These are phyloP conservation scores for Piprites chloris DNA, from an alignment of 2,113 vertebrate genomes.

Conservation along the genomic window DNA sequence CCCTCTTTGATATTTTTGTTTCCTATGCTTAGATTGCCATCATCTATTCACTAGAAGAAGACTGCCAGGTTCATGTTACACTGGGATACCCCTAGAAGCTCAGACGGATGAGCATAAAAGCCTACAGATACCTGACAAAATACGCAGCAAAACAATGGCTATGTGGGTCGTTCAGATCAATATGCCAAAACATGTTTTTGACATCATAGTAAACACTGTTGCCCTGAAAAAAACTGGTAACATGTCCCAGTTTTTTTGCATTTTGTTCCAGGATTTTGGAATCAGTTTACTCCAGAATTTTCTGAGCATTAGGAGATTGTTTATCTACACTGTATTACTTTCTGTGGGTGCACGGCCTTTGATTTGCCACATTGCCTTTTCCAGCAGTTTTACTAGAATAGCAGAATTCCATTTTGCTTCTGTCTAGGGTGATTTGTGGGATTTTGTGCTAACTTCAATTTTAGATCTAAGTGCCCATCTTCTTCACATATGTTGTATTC, in stretches of 20 bases:
- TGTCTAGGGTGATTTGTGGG: not conserved
- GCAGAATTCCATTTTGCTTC: not conserved
- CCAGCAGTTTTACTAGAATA: not conserved
- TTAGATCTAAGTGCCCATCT: not conserved
- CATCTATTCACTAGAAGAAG: not conserved
- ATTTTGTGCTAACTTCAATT: not conserved
- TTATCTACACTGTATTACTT: not conserved
- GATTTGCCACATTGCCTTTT: not conserved
- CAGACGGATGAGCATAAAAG: not conserved
- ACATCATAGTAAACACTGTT: not conserved
- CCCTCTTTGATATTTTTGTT: not conserved
- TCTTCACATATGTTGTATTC: not conserved
- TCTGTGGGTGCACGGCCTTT: not conserved
- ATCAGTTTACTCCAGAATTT: not conserved
- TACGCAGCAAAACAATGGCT: not conserved
- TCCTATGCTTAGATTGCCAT: not conserved
- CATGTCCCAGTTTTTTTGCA: not conserved
- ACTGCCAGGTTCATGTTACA: not conserved
- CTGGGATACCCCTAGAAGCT: not conserved
- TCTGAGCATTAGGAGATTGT: not conserved
- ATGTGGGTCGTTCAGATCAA: not conserved
- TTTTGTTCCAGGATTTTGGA: not conserved
- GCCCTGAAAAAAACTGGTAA: not conserved
- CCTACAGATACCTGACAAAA: not conserved
- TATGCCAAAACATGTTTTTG: not conserved